Base-by-base conservation (phyloP, 2,888 invertebrate genomes). In the Ochlodes sylvanus region DNA sequence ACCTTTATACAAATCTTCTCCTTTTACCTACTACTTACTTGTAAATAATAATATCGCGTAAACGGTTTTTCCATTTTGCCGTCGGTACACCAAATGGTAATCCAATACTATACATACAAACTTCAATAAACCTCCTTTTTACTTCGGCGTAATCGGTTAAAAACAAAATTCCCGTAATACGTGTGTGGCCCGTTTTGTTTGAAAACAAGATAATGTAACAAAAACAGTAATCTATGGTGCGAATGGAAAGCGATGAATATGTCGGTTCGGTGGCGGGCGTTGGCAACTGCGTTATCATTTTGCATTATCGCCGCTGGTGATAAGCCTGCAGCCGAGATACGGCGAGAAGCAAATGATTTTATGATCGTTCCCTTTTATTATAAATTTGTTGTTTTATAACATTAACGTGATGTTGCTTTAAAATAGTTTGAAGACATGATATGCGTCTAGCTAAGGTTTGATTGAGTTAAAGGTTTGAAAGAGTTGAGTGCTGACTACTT, bases 241-340 rank as follows among this genome's bases (percentile, higher is more conserved):
- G 70, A 72, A 71, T 71, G 74, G 70, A 89, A 86, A 85, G 79
- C 81, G 87, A 81, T 80, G 80, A 76, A 79, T 78, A 82, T 88
- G 88, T 90, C 88, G 74, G 76, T 78, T 90, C 88, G 74, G 76
- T 78, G 77, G 82, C 82, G 77, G 76, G 82, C 85, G 85, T 82
- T 84, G 88, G 86, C 88, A 85, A 88, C 85, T 80, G 80, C 75
- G 71, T 73, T 90, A 89, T 91, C 90, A 77, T 71, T 73, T 76
- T 68, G 75, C 70, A 76, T 86, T 90, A 90, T 90, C 90, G 75
- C 71, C 17, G n/a, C 42, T 70, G n/a, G 76, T 81, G 91, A 91
- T 91, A 90, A 79, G 75, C 75, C 70, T 69, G 73, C 75, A 72
- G 77, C 57, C 76, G 77, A 78, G 83, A 85, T 87, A 84, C 82